phyloP scores from a whole-genome alignment of 2,113 vertebrate genomes.

The Planiliza haematocheilus region DNA sequence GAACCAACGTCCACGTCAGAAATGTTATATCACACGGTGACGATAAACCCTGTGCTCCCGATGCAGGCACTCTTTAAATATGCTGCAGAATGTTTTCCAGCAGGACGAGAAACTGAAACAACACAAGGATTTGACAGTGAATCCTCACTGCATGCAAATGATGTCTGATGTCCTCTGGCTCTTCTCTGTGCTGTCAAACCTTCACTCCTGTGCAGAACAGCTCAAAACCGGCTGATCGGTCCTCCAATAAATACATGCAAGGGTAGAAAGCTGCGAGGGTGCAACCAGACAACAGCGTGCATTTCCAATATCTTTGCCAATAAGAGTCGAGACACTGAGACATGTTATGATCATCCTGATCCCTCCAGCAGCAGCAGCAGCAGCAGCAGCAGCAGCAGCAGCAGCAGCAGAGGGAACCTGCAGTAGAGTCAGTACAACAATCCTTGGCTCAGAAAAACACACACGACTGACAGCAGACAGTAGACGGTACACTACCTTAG shows the following conservation, averaged over 20 bases:
- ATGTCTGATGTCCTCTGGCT: conserved; percentile 70
- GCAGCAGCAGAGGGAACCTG: conserved; percentile 64
- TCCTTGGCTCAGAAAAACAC: conserved; percentile 57
- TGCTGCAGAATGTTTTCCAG: conserved; percentile 13
- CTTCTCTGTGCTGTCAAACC: conserved; percentile 44
- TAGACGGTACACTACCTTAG: conserved; percentile 76
- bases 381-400: conserved; percentile 50
- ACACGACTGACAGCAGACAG: conserved; percentile 67
- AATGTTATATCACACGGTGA: conserved; percentile 41
- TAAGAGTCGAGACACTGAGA: conserved; percentile 55
- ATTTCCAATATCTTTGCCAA: conserved; percentile 49
- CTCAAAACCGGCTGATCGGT: conserved; percentile 50
- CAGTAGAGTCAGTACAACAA: conserved; percentile 71
- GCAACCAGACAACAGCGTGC: conserved; percentile 12
- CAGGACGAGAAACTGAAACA: conserved; percentile 24
- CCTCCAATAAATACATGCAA: conserved; percentile 32
- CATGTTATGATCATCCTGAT: conserved; percentile 62
- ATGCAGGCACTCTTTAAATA: conserved; percentile 9
- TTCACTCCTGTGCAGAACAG: conserved; percentile 51
- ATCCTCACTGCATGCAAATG: conserved; percentile 67
- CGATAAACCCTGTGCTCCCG: conserved; percentile 15
- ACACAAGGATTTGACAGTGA: conserved; percentile 33
- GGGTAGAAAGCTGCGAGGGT: conserved; percentile 27
- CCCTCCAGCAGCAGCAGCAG: conserved; percentile 52
- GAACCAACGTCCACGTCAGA: conserved; percentile 26